Conservation (phyloP, 1,140 invertebrate species). For the Micrasema longulum region DNA sequence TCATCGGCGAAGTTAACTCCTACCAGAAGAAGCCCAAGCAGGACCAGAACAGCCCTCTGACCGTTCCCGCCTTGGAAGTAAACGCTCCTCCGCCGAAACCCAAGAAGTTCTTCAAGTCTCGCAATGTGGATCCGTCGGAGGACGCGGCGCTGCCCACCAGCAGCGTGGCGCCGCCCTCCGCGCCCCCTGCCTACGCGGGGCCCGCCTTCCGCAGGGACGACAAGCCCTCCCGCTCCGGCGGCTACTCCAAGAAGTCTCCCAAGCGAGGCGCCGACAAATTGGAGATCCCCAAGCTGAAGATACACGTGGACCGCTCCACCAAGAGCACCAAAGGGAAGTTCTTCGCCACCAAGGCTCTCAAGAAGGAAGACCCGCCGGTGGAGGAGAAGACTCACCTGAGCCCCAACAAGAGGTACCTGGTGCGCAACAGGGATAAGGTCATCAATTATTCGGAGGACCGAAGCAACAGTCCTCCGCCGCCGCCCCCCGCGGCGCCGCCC, state of each 20-base stretch:
- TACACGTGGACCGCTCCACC: constrained; percentile 64
- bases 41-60: constrained; percentile 70
- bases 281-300: constrained; percentile 54
- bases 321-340: constrained; percentile 59
- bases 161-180: constrained; percentile 66
- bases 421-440: constrained; percentile 65
- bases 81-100: constrained; percentile 74
- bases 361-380: constrained; percentile 61
- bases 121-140: constrained; percentile 75
- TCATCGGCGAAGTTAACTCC: constrained; percentile 55
- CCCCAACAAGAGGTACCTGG: constrained; percentile 65
- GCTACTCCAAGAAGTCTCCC: constrained; percentile 46
- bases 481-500: constrained; percentile 43
- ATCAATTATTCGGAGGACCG: constrained; percentile 69
- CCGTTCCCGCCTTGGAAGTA: constrained; percentile 68
- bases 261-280: constrained; percentile 45
- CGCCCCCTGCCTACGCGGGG: constrained; percentile 63
- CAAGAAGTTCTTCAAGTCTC: constrained; percentile 92
- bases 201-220: constrained; percentile 69
- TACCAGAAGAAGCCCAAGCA: constrained; percentile 68
- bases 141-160: constrained; percentile 68
- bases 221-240: constrained; percentile 57
- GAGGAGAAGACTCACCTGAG: constrained; percentile 61
- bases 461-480: constrained; percentile 62
- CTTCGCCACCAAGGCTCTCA: constrained; percentile 64